Conservation (phyloP, 2,113 vertebrate species). For the Galbula dea region DNA sequence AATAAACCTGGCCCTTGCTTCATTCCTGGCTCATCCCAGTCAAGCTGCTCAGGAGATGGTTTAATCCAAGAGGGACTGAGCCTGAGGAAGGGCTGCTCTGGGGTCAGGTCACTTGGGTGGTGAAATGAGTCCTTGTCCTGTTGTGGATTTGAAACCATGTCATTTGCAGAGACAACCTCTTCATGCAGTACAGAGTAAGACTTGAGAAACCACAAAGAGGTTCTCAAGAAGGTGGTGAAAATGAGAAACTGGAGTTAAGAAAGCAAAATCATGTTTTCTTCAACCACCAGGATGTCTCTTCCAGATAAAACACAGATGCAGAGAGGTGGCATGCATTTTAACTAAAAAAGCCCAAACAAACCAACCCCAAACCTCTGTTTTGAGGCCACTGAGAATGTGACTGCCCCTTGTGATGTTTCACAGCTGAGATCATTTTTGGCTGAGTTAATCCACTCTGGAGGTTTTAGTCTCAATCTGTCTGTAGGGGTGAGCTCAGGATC, state of each 20-base stretch:
- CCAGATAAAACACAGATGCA: not conserved
- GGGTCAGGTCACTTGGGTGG: not conserved
- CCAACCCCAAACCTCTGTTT: not conserved
- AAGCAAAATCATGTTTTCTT: not conserved
- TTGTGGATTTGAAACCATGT: not conserved
- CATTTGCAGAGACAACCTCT: not conserved
- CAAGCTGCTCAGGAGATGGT: not conserved
- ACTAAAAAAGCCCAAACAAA: not conserved
- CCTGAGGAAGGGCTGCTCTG: not conserved
- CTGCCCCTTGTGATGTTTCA: slow-evolving; percentile 42
- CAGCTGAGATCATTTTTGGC: slow-evolving; percentile 49
- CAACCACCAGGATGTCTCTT: not conserved
- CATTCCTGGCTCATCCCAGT: not conserved
- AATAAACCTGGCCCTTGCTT: not conserved
- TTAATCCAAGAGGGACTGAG: not conserved
- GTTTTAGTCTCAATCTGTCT: not conserved
- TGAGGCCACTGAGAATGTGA: slow-evolving; percentile 24
- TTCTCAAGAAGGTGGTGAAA: not conserved
- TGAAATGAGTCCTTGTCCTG: not conserved
- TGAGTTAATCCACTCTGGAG: slow-evolving; percentile 11
- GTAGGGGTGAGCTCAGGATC: not conserved
- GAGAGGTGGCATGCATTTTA: not conserved
- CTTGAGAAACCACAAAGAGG: not conserved
- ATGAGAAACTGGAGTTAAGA: not conserved
- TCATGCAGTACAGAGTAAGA: not conserved